Conservation (phyloP, 2,797 vertebrate genomes). For the Anguilla obscura region DNA sequence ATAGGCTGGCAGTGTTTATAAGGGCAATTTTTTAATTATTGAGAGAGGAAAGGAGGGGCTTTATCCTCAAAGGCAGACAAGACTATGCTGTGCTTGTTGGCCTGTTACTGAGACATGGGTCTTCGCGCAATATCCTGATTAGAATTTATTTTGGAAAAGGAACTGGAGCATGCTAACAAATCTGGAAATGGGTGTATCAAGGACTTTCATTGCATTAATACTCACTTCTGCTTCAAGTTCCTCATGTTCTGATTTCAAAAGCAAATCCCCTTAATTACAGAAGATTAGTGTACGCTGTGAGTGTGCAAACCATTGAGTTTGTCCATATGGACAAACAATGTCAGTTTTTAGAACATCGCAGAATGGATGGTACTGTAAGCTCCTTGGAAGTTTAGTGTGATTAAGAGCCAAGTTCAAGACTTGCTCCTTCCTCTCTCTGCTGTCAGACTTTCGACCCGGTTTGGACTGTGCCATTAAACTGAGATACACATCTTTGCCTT, state of each 20-base stretch:
- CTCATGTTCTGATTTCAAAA: constrained; percentile 18
- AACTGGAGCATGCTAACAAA: background rate
- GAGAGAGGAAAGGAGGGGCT: constrained; percentile 21
- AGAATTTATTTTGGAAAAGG: background rate
- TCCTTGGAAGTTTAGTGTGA: background rate
- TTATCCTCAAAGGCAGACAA: constrained; percentile 13
- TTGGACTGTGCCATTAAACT: constrained; percentile 46
- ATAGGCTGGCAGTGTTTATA: constrained; percentile 20
- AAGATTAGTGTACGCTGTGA: background rate
- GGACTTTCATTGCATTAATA: background rate
- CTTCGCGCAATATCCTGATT: background rate
- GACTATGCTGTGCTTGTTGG: background rate
- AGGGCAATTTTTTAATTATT: constrained; percentile 32
- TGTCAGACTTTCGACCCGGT: constrained; percentile 50
- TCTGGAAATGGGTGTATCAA: background rate
- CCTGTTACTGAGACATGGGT: background rate
- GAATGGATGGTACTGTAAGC: background rate
- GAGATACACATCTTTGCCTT: constrained; percentile 30
- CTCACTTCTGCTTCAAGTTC: background rate
- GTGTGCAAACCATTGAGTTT: background rate
- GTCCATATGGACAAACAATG: background rate
- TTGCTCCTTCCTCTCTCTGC: background rate
- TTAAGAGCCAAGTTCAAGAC: constrained; percentile 13
- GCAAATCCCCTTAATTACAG: background rate
- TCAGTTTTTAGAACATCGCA: background rate